Conservation (phyloP, 1,140 invertebrate genomes). For the Oryctes rhinoceros region DNA sequence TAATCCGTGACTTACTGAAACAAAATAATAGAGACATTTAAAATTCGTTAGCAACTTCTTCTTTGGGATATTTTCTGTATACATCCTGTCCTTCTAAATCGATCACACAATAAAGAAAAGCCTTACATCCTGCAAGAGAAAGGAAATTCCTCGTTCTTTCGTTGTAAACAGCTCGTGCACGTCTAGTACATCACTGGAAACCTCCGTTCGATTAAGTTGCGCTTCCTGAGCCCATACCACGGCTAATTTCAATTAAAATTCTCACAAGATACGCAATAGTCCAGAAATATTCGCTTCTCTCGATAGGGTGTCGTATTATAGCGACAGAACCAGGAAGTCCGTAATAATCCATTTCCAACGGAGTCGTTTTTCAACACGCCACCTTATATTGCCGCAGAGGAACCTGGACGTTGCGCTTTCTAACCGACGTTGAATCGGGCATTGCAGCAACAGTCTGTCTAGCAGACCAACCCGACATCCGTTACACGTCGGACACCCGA, state of each 20-base stretch:
- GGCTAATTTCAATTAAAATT: slow-evolving; percentile 10
- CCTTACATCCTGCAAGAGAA: too few relatives aligned
- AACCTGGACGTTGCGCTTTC: neutral
- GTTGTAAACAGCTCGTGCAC: too few relatives aligned
- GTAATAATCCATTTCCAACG: slow-evolving; percentile 9
- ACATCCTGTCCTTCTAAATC: too few relatives aligned
- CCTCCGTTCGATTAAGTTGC: neutral
- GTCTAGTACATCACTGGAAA: too few relatives aligned
- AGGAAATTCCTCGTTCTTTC: too few relatives aligned
- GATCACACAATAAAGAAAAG: too few relatives aligned
- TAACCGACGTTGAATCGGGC: neutral
- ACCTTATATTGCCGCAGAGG: neutral
- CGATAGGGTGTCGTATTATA: slow-evolving; percentile 8
- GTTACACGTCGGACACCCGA: neutral
- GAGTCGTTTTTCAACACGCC: slow-evolving; percentile 6
- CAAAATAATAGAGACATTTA: too few relatives aligned
- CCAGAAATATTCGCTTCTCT: neutral
- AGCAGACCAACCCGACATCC: slow-evolving; percentile 7
- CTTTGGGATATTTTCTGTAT: too few relatives aligned
- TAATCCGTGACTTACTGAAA: too few relatives aligned
- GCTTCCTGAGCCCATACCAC: neutral
- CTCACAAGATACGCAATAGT: neutral
- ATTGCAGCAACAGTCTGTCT: neutral
- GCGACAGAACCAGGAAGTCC: neutral
- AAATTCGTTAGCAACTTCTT: too few relatives aligned